Evolutionary conservation across 2,113 vertebrate genomes (phyloP).

Genomic region (Gallinago media): DNA sequence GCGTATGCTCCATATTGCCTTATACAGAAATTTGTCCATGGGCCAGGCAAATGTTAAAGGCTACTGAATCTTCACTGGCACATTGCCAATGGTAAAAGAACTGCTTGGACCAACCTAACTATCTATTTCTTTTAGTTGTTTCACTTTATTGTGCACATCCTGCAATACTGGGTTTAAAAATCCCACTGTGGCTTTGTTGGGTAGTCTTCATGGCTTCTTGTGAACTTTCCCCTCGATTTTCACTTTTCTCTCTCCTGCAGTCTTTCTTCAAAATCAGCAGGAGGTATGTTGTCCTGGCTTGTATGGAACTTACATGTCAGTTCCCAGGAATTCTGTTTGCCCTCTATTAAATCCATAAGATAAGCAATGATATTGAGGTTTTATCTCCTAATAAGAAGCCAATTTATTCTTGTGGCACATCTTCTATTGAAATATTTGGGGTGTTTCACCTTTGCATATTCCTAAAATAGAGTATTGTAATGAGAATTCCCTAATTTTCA

Average conservation of each 20-base stretch:
- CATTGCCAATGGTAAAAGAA: background rate
- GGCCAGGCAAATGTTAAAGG: background rate
- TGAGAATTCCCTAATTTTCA: slow-evolving; percentile 80
- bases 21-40: background rate
- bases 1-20: background rate
- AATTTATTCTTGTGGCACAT: background rate
- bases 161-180: background rate
- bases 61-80: background rate
- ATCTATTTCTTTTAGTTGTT: background rate
- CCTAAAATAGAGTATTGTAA: slow-evolving; percentile 71
- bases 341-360: slow-evolving; percentile 66
- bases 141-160: background rate
- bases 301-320: background rate
- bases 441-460: slow-evolving; percentile 60
- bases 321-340: slow-evolving; percentile 47
- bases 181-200: background rate
- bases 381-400: slow-evolving; percentile 27
- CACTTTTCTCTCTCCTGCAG: background rate
- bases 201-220: background rate
- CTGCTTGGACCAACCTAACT: background rate
- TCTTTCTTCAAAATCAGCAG: background rate
- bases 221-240: background rate
- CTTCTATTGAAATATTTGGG: slow-evolving; percentile 37
- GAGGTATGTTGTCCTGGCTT: background rate
- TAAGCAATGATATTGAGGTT: slow-evolving; percentile 43